These are phyloP conservation scores for Microcebus tavaratra DNA, from an alignment of 2,113 vertebrate species.

Conservation along the genomic window DNA sequence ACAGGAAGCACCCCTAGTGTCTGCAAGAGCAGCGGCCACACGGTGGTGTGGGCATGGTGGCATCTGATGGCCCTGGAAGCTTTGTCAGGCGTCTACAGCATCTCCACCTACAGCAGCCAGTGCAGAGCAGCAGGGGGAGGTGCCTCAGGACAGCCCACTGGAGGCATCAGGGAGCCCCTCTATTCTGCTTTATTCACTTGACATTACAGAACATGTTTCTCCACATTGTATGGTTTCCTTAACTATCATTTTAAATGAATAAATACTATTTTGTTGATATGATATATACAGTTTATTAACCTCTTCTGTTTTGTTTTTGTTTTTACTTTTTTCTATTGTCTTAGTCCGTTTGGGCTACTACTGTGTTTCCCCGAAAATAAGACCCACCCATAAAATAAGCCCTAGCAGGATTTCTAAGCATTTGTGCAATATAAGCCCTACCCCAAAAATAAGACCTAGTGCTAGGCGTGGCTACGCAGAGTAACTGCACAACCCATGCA, in stretches of 20 bases:
- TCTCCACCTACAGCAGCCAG: background rate
- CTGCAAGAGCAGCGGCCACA: background rate
- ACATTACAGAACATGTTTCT: background rate
- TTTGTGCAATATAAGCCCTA: no score
- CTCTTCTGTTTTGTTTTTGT: background rate
- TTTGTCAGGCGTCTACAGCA: background rate
- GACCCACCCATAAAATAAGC: no score
- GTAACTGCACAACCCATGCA: no score
- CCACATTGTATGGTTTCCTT: background rate
- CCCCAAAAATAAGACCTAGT: no score
- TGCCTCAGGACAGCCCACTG: fast-evolving
- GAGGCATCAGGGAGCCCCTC: background rate
- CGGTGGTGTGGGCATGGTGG: fast-evolving
- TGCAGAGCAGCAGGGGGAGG: background rate
- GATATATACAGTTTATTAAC: background rate
- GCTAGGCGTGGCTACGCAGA: no score
- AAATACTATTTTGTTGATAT: background rate
- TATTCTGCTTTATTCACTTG: background rate
- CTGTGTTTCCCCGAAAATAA: no score
- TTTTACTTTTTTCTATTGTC: background rate
- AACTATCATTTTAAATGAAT: background rate
- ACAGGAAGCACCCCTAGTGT: background rate
- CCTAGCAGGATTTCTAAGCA: no score
- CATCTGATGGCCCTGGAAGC: no score
- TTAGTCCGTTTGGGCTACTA: background rate